These are phyloP conservation scores for Heterotilapia buettikoferi DNA, from an alignment of 2,113 vertebrate genomes.

Conservation along the genomic window DNA sequence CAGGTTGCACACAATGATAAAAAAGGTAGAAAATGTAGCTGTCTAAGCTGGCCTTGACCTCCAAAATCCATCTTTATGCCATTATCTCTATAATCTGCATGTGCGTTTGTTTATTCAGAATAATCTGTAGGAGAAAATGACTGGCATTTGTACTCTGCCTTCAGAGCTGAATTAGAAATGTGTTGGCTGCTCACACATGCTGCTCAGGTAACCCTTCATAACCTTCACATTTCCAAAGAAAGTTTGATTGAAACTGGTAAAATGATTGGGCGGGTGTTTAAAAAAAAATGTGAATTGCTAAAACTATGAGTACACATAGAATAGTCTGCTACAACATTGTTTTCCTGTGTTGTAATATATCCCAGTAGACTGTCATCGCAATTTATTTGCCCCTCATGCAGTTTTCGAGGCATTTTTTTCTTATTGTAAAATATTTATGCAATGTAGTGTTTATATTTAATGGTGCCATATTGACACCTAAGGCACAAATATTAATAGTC, in stretches of 20 bases:
- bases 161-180: conserved; percentile 7
- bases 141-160: conserved; percentile 6
- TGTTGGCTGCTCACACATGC: background rate
- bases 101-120: background rate
- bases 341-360: background rate
- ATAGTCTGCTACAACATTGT: background rate
- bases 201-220: background rate
- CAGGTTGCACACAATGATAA: background rate
- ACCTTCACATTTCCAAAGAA: background rate
- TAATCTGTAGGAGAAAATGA: background rate
- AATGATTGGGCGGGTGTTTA: background rate
- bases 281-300: background rate
- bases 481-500: background rate
- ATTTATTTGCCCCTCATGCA: background rate
- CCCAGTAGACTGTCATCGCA: background rate
- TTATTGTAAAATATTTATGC: background rate
- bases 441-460: background rate
- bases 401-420: background rate
- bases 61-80: conserved; percentile 9
- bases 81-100: background rate
- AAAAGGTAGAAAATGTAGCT: background rate
- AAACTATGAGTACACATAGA: background rate
- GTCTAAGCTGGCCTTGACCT: background rate
- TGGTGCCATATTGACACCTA: background rate
- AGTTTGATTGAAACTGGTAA: background rate